A percentile compares a stretch with the other conserved stretches of the same genome.
Evolutionary conservation across 2,113 vertebrate species (phyloP).

Genomic region (Pseudorasbora parva): DNA sequence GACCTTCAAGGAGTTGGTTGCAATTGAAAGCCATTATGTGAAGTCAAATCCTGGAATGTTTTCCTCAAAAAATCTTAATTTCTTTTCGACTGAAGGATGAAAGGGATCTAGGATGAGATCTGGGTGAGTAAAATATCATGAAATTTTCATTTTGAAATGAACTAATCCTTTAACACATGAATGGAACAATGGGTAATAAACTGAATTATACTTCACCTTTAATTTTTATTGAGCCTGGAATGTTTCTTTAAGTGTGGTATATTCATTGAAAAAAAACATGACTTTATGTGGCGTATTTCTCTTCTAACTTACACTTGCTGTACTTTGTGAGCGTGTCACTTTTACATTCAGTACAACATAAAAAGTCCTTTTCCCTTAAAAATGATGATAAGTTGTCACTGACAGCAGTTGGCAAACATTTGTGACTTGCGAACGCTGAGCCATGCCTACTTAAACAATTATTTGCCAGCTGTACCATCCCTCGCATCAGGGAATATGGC

Average conservation of each 20-base stretch:
- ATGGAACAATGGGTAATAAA: too few species aligned
- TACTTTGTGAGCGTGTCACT: not conserved
- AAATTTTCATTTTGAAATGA: too few species aligned
- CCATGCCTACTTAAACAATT: constrained; percentile 39
- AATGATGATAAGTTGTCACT: not conserved
- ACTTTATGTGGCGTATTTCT: too few species aligned
- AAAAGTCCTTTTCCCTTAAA: not conserved
- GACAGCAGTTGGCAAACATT: constrained; percentile 29
- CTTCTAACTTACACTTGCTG: not conserved
- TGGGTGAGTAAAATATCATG: too few species aligned
- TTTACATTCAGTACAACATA: not conserved
- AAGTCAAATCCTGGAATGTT: too few species aligned
- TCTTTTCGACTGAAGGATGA: too few species aligned
- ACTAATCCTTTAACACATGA: too few species aligned
- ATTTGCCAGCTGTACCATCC: constrained; percentile 24
- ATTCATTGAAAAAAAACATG: not conserved
- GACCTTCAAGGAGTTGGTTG: too few species aligned
- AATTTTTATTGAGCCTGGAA: not conserved
- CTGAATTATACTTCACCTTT: too few species aligned
- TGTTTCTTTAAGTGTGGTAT: not conserved
- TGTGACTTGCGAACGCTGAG: constrained; percentile 27
- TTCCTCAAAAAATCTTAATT: too few species aligned
- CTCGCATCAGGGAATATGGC: constrained; percentile 26
- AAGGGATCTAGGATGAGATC: too few species aligned
- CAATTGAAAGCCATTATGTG: too few species aligned